Percentiles rank a stretch among this genome's conserved stretches.
Evolutionary conservation across 2,797 vertebrate species (phyloP).

Genomic region (Typhlichthys subterraneus): DNA sequence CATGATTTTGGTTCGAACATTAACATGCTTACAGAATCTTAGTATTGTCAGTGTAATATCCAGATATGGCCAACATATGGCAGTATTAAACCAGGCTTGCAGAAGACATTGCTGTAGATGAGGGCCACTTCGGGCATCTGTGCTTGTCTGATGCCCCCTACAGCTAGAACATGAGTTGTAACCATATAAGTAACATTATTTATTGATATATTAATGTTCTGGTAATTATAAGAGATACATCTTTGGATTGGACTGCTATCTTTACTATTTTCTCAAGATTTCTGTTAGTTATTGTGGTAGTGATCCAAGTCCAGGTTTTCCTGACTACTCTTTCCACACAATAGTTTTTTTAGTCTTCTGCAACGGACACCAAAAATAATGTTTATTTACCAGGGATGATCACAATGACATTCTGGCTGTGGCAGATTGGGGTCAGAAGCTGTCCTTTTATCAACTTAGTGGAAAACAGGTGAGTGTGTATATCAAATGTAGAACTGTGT

Average conservation of each 20-base stretch:
- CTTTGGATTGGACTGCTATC: too few relatives aligned
- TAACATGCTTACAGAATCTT: neutral
- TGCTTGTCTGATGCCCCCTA: slow-evolving; percentile 23
- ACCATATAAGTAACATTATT: too few relatives aligned
- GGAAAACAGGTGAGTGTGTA: slow-evolving; percentile 89
- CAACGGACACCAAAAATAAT: slow-evolving; percentile 15
- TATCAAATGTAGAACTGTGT: neutral
- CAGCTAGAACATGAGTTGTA: slow-evolving; percentile 12
- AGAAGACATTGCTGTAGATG: slow-evolving; percentile 1
- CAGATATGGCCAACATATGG: slow-evolving; percentile 56
- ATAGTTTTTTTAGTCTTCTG: neutral
- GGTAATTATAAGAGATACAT: too few relatives aligned
- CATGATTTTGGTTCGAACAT: neutral
- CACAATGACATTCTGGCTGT: slow-evolving; percentile 96
- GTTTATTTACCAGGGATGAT: slow-evolving; percentile 84
- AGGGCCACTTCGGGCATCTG: slow-evolving; percentile 11
- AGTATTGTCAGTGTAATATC: neutral
- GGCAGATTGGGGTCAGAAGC: slow-evolving; percentile 95
- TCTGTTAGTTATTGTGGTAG: too few relatives aligned
- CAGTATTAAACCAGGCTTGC: slow-evolving; percentile 43
- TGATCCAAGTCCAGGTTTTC: too few relatives aligned
- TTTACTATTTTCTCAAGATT: too few relatives aligned
- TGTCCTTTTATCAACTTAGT: slow-evolving; percentile 98
- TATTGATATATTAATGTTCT: too few relatives aligned
- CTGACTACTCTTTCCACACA: too few relatives aligned